These are phyloP conservation scores for Andrena bicolor DNA, from an alignment of 2,888 invertebrate genomes.

Conservation along the genomic window DNA sequence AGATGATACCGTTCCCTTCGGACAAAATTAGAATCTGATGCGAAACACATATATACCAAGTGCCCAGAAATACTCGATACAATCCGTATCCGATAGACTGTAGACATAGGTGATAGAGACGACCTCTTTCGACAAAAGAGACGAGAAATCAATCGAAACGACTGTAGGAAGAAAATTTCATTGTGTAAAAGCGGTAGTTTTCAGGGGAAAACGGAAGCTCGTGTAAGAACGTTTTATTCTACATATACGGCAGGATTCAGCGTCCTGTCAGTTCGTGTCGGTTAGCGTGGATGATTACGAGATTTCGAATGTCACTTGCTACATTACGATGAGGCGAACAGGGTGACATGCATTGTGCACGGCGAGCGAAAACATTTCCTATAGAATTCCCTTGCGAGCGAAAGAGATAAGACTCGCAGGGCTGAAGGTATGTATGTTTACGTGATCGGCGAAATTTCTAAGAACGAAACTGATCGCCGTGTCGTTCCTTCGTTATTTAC, in stretches of 20 bases:
- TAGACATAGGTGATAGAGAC: too few relatives aligned
- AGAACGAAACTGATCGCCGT: conserved; percentile 20
- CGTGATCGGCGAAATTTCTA: conserved; percentile 10
- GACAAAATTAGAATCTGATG: not conserved
- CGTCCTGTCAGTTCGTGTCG: not conserved
- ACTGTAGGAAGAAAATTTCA: too few relatives aligned
- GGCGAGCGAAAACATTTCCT: not conserved
- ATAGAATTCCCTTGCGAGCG: not conserved
- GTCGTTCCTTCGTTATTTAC: conserved; percentile 24
- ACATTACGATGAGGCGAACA: not conserved
- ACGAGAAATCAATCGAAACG: too few relatives aligned
- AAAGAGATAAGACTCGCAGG: conserved; percentile 21
- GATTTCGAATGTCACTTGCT: not conserved
- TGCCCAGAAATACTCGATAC: too few relatives aligned
- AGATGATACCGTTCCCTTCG: not conserved
- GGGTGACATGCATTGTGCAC: not conserved
- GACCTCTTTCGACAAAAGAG: too few relatives aligned
- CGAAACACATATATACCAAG: not conserved
- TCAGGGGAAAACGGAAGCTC: too few relatives aligned
- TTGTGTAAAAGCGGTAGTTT: too few relatives aligned
- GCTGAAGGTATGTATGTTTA: conserved; percentile 6
- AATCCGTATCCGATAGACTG: too few relatives aligned
- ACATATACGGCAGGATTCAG: too few relatives aligned
- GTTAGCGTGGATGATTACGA: not conserved
- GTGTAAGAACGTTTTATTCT: too few relatives aligned